phyloP scores from a whole-genome alignment of 1,140 invertebrate genomes.

The Vollenhovia emeryi region DNA sequence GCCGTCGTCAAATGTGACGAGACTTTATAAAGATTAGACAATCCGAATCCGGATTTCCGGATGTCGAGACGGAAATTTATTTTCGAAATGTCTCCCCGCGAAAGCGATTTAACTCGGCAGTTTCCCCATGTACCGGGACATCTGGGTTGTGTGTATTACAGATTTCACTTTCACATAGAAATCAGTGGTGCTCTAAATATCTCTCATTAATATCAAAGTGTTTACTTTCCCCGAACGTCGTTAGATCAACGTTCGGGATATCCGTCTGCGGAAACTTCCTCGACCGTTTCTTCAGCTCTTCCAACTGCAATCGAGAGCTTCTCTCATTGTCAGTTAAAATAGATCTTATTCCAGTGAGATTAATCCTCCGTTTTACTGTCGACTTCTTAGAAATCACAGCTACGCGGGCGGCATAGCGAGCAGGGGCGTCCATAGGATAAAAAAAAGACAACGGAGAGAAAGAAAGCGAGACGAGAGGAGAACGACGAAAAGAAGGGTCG shows the following conservation, averaged over 20 bases:
- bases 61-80: conserved; percentile 1
- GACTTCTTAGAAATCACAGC: conserved; percentile 44
- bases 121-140: not conserved
- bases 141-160: not conserved
- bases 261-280: conserved; percentile 7
- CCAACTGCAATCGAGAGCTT: not conserved
- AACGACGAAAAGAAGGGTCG: conserved; percentile 33
- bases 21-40: not conserved
- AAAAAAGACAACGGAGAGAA: not conserved
- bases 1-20: conserved; percentile 25
- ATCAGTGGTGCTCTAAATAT: conserved; percentile 26
- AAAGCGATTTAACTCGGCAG: not conserved
- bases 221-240: conserved; percentile 22
- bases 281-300: not conserved
- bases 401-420: not conserved
- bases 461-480: not conserved
- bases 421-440: not conserved
- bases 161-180: conserved; percentile 15
- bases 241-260: conserved; percentile 22
- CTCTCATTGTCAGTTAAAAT: not conserved
- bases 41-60: not conserved
- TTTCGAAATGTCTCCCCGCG: not conserved
- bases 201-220: conserved; percentile 30
- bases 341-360: conserved; percentile 64
- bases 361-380: conserved; percentile 53